These are phyloP conservation scores for Melipona beecheii DNA, from an alignment of 2,888 invertebrate genomes.

Conservation along the genomic window DNA sequence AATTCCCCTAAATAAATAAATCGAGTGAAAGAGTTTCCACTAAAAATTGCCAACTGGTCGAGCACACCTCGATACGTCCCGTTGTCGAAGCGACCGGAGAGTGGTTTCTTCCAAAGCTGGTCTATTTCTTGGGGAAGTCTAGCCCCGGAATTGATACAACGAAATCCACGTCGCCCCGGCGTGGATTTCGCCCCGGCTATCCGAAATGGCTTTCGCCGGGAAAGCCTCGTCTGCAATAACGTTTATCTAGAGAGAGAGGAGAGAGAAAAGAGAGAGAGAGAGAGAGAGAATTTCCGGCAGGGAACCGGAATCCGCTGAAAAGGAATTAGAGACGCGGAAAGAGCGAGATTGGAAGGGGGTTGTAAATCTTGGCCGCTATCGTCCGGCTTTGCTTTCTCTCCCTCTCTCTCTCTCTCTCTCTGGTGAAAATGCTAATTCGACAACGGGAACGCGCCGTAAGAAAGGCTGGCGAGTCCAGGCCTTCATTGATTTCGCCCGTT, in stretches of 20 bases:
- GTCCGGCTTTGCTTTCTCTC: conserved; percentile 5
- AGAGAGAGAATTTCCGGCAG: not conserved
- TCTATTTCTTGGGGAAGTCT: not conserved
- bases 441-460: conserved; percentile 44
- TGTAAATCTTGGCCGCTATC: conserved; percentile 51
- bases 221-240: not conserved
- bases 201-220: not conserved
- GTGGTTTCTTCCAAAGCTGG: not conserved
- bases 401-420: no score
- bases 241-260: conserved; percentile 3
- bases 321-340: conserved; percentile 20
- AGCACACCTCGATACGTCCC: no score
- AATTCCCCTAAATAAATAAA: no score
- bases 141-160: not conserved
- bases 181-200: no score
- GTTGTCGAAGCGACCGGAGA: no score
- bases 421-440: conserved; percentile 63
- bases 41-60: no score
- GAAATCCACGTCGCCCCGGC: not conserved
- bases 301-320: conserved; percentile 18
- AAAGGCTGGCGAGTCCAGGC: conserved; percentile 41
- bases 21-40: no score
- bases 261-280: no score
- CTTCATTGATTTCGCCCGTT: conserved; percentile 65
- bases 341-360: conserved; percentile 7